Evolutionary conservation across 2,797 vertebrate genomes (phyloP).

Genomic region (Phataginus tetradactyla): DNA sequence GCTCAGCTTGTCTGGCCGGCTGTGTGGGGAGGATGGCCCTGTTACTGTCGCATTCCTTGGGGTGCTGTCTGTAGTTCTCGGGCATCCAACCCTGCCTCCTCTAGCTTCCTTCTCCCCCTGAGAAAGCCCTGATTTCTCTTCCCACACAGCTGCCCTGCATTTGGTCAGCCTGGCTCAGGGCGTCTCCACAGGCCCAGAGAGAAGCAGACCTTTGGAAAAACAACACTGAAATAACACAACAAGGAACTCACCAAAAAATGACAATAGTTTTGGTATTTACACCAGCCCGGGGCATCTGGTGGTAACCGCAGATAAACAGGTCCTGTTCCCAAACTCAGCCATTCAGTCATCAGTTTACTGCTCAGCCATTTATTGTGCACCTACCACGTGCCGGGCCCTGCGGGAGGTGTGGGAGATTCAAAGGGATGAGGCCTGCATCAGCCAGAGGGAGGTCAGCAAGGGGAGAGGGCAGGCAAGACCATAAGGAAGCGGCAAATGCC

Average conservation of each 20-base stretch:
- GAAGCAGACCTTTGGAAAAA: slow-evolving; percentile 13
- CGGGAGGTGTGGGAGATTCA: not conserved
- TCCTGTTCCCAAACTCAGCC: not conserved
- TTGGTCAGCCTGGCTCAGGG: slow-evolving; percentile 40
- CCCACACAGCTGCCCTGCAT: not conserved
- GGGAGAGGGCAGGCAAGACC: not conserved
- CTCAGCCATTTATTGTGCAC: not conserved
- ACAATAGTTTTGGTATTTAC: not conserved
- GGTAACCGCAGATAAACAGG: slow-evolving; percentile 9
- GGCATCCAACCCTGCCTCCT: not conserved
- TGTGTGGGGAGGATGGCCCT: no score
- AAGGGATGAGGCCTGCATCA: no score
- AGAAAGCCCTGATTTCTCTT: not conserved
- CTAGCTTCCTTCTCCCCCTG: not conserved
- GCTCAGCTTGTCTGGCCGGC: not conserved
- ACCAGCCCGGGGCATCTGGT: not conserved
- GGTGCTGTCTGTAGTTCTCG: not conserved
- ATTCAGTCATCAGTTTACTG: not conserved
- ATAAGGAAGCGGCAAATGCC: not conserved
- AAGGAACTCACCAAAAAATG: slow-evolving; percentile 40
- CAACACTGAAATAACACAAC: slow-evolving; percentile 25
- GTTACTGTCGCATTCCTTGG: not conserved
- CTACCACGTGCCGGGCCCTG: not conserved
- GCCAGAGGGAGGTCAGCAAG: fast-evolving
- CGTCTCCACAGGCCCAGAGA: not conserved